Conservation (phyloP, 2,888 invertebrate genomes). For the Eristalis pertinax region DNA sequence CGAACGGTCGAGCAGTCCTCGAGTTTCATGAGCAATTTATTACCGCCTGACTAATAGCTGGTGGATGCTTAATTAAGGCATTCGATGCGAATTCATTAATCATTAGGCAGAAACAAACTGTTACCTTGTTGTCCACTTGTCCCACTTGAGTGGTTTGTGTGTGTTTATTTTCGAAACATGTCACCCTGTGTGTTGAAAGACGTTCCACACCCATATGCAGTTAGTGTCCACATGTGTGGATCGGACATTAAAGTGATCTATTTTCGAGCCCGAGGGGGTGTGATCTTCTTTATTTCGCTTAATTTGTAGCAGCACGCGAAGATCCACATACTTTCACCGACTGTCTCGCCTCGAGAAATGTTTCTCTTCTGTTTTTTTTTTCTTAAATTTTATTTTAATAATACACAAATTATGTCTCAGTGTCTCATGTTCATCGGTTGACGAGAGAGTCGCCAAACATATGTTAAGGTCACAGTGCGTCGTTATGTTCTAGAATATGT, state of each 20-base stretch:
- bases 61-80: conserved; percentile 31
- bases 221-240: not conserved
- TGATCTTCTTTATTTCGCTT: conserved; percentile 34
- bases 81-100: conserved; percentile 39
- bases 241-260: conserved; percentile 39
- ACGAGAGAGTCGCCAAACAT: conserved; percentile 24
- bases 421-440: conserved; percentile 8
- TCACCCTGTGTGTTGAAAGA: conserved; percentile 8
- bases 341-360: conserved; percentile 7
- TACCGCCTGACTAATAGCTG: conserved; percentile 34
- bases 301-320: conserved; percentile 35
- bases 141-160: not conserved
- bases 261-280: conserved; percentile 59
- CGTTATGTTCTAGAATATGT: conserved; percentile 49
- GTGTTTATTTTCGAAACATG: conserved; percentile 27
- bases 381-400: not conserved
- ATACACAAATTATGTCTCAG: not conserved
- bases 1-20: not conserved
- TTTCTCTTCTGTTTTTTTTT: not conserved
- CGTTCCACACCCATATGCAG: not conserved
- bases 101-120: conserved; percentile 2
- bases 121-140: not conserved
- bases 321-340: conserved; percentile 32
- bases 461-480: conserved; percentile 55
- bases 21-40: conserved; percentile 33